Evolutionary conservation across 2,888 invertebrate species (phyloP), one percentile per base, ranked within the genome.

Genomic region (Ennomos quercinarius): DNA sequence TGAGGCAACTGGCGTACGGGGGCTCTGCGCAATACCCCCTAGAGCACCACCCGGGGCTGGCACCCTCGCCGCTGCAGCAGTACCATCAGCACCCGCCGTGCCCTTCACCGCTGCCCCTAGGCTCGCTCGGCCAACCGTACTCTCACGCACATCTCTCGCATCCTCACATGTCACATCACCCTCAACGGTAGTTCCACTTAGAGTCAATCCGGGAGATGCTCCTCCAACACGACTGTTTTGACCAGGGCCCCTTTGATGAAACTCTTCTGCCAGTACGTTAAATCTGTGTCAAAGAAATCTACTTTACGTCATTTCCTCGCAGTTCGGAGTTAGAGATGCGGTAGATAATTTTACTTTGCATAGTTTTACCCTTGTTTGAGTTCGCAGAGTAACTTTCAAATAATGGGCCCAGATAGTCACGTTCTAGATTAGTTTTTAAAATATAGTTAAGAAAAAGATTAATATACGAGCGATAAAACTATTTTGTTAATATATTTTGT

Each of bases 1-100:
- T 98, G 97, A 97, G 98, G 94, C 97, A 97, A 96, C 95, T 97
- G 95, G 97, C 97, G 94, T 97, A 97, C 94, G 94, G 94, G 77
- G 94, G 94, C 74, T 95, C 95, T 86, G 95, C 95, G 92, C 95
- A 95, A 89, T 95, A 94, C 91, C 95, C 95, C 77, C 88, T 95
- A 84, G 94, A 95, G 80, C 93, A 94, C 83, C 94, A 94, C 74
- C 94, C 94, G 76, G 93, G 94, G 70, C 89, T 95, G 69, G 94
- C 95, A 62, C 94, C 95, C 71, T 95, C 95, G 80, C 91, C 91
- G 72, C 81, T 91, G 83, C 96, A 96, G 86, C 95, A 95, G 83
- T 95, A 96, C 83, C 95, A 96, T 93, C 94, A 96, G 84, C 95
- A 95, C 82, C 95, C 95, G 64, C 94, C 95, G 70, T 95, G 95